A percentile compares a stretch with the other conserved stretches of the same genome.
These are phyloP conservation scores for Paralichthys olivaceus DNA, from an alignment of 2,113 vertebrate species.

Conservation along the genomic window DNA sequence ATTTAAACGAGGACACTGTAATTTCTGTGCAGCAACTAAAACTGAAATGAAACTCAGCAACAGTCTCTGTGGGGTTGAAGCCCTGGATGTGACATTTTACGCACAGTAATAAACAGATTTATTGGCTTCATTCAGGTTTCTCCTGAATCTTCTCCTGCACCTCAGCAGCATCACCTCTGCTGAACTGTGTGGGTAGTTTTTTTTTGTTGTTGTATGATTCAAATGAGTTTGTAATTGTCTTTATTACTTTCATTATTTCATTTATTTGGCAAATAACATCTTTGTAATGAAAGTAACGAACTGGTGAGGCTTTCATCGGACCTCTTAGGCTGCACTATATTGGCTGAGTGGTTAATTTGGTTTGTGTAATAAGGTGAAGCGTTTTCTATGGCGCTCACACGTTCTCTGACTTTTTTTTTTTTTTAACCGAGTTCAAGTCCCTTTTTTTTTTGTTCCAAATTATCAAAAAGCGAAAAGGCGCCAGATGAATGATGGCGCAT, in stretches of 20 bases:
- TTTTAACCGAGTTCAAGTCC: constrained; percentile 59
- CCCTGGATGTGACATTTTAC: background rate
- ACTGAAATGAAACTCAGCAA: background rate
- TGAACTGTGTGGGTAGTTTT: constrained; percentile 72
- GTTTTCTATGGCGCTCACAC: constrained; percentile 57
- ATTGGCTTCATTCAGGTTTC: background rate
- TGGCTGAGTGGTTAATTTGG: constrained; percentile 88
- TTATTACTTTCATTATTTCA: constrained; percentile 93
- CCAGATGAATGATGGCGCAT: constrained; percentile 26
- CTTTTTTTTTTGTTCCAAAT: constrained; percentile 25
- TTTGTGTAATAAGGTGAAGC: constrained; percentile 80
- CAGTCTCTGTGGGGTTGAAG: background rate
- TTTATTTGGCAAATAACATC: constrained; percentile 92
- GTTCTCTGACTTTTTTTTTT: background rate
- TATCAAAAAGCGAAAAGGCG: constrained; percentile 27
- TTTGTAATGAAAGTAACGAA: constrained; percentile 96
- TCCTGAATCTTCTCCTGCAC: constrained; percentile 25
- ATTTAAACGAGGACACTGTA: background rate
- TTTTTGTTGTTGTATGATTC: constrained; percentile 80
- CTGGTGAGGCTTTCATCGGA: constrained; percentile 88
- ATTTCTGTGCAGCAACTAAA: background rate
- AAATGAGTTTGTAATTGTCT: constrained; percentile 91
- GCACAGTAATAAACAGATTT: background rate
- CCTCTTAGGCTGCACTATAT: constrained; percentile 86
- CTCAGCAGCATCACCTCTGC: constrained; percentile 18